A percentile compares a stretch with the other conserved stretches of the same genome.
phyloP scores from a whole-genome alignment of 2,888 invertebrate genomes.

The Strigamia crassipes region DNA sequence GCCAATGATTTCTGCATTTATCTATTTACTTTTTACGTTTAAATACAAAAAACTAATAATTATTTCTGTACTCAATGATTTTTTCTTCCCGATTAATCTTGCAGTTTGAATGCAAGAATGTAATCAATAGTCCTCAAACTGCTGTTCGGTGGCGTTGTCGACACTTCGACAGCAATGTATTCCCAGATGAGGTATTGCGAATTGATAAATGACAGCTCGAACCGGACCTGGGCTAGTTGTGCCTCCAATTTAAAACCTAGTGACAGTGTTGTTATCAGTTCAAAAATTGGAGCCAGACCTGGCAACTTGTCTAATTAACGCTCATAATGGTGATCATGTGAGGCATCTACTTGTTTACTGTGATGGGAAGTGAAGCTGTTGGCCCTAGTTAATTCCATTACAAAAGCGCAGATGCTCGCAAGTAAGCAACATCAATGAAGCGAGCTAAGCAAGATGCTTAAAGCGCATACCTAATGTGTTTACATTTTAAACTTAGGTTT shows the following conservation, averaged over 20 bases:
- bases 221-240: neutral
- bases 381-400: conserved; percentile 14
- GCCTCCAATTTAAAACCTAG: too few species aligned
- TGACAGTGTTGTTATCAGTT: neutral
- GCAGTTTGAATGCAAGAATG: neutral
- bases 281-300: neutral
- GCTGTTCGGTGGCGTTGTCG: neutral
- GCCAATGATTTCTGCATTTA: neutral
- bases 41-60: neutral
- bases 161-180: neutral
- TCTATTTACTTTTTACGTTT: neutral
- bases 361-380: neutral
- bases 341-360: neutral
- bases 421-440: conserved; percentile 17
- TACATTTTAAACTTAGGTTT: neutral
- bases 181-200: neutral
- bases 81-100: neutral
- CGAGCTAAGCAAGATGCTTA: neutral
- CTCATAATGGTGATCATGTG: neutral
- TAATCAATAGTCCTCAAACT: neutral
- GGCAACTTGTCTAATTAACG: conserved; percentile 14
- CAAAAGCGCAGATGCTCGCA: conserved; percentile 10
- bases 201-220: neutral
- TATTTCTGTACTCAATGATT: neutral
- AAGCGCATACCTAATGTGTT: neutral